Percentiles rank a stretch among this genome's conserved stretches.
Evolutionary conservation across 53 echinoderm and acorn worm genomes (phyloP).

Genomic region (Mesocentrotus franciscanus): DNA sequence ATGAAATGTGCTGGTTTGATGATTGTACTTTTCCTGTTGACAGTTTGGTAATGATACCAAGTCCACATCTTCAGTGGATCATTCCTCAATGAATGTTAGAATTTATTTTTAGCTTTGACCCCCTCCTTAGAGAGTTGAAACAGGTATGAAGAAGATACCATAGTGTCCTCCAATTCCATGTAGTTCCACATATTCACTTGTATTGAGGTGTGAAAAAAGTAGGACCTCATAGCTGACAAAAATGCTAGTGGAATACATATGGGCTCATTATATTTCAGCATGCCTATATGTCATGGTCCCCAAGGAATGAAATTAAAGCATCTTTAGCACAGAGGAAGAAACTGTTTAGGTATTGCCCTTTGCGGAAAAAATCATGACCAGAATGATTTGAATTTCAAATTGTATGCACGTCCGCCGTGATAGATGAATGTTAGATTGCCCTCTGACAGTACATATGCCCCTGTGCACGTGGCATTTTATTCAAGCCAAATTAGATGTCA

Average conservation of each 20-base stretch:
- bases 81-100: neutral
- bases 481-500: neutral
- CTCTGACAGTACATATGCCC: neutral
- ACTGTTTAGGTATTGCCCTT: conserved; percentile 55
- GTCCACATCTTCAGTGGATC: conserved; percentile 29
- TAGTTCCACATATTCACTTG: conserved; percentile 39
- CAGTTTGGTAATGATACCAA: neutral
- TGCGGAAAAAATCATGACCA: conserved; percentile 41
- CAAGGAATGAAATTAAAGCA: conserved; percentile 11
- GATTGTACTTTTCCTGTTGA: neutral
- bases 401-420: conserved; percentile 33
- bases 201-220: conserved; percentile 37
- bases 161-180: neutral
- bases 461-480: neutral
- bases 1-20: neutral
- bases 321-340: conserved; percentile 23
- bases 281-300: conserved; percentile 39
- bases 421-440: conserved; percentile 48
- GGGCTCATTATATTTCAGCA: conserved; percentile 29
- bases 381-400: conserved; percentile 61
- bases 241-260: conserved; percentile 38
- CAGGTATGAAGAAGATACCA: conserved; percentile 39
- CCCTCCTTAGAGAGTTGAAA: conserved; percentile 30
- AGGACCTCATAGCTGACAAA: neutral
- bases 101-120: neutral